A percentile compares a stretch with the other conserved stretches of the same genome.
Conservation (phyloP, 2,888 invertebrate species). For the Oligia strigilis region DNA sequence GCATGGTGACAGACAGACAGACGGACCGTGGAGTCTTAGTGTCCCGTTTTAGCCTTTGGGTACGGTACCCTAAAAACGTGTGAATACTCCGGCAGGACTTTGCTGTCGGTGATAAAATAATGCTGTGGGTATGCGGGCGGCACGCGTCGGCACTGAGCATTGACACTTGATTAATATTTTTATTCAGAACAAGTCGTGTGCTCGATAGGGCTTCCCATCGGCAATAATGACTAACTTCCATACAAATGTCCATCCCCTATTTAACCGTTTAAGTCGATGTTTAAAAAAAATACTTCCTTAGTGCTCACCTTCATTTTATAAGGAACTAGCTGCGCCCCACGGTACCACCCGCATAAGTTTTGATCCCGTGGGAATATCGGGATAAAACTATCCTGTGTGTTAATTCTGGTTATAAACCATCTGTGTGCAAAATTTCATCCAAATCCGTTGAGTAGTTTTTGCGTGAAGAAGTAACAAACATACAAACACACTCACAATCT, state of each 20-base stretch:
- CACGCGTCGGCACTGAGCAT: slow-evolving; percentile 71
- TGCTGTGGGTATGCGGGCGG: slow-evolving; percentile 79
- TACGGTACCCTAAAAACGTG: slow-evolving; percentile 57
- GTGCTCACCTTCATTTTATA: background rate
- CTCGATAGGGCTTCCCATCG: background rate
- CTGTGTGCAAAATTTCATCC: background rate
- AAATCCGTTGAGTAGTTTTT: background rate
- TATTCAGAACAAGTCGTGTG: slow-evolving; percentile 13
- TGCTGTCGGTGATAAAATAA: slow-evolving; percentile 42
- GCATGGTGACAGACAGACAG: no score
- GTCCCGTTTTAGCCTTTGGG: no score
- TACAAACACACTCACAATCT: background rate
- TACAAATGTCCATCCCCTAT: background rate
- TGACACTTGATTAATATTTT: slow-evolving; percentile 54
- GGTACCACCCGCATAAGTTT: background rate
- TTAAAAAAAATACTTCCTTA: background rate
- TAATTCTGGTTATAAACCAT: background rate
- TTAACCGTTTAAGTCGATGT: background rate
- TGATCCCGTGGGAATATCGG: background rate
- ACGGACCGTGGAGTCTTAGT: no score
- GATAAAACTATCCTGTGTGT: background rate
- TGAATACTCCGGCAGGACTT: slow-evolving; percentile 63
- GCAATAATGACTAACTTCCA: background rate
- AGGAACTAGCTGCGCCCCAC: background rate
- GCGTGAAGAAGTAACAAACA: background rate